Evolutionary conservation across 1,140 invertebrate genomes (phyloP).

Genomic region (Drosophila ogumai): DNA sequence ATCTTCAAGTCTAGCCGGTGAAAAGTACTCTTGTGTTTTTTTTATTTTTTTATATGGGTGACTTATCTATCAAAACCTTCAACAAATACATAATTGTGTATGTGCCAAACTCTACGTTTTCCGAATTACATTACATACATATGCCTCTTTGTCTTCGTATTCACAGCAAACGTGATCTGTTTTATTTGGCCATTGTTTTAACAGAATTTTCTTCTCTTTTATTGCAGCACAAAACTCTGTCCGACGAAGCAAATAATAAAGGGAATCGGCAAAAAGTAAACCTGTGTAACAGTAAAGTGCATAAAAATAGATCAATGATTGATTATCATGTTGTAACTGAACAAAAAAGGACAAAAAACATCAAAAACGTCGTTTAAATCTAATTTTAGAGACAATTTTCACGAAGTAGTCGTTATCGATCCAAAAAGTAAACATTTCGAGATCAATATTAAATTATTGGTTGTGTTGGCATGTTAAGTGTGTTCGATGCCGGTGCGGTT

Average conservation of each 20-base stretch:
- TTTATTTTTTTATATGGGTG: too few relatives aligned
- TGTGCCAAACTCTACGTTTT: not conserved
- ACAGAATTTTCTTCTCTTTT: constrained; percentile 3
- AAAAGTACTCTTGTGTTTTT: not conserved
- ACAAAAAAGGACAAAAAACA: not conserved
- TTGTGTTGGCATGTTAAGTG: constrained; percentile 83
- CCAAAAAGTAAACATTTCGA: constrained; percentile 27
- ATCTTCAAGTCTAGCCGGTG: not conserved
- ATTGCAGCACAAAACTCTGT: constrained; percentile 32
- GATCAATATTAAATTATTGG: constrained; percentile 59
- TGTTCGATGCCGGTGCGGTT: constrained; percentile 84
- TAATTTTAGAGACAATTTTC: constrained; percentile 9
- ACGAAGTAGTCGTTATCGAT: constrained; percentile 2
- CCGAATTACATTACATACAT: not conserved
- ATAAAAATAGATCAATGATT: not conserved
- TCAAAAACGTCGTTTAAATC: not conserved
- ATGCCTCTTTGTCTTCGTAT: constrained; percentile 3
- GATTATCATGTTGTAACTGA: not conserved
- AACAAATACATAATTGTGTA: not conserved
- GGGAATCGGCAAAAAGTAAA: constrained; percentile 10
- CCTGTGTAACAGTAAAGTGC: constrained; percentile 36
- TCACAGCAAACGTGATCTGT: constrained; percentile 12
- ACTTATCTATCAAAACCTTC: not conserved
- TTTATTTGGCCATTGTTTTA: constrained; percentile 21
- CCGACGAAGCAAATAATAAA: constrained; percentile 9